Evolutionary conservation across 2,797 vertebrate genomes (phyloP).

Genomic region (Gephyroberyx darwinii): DNA sequence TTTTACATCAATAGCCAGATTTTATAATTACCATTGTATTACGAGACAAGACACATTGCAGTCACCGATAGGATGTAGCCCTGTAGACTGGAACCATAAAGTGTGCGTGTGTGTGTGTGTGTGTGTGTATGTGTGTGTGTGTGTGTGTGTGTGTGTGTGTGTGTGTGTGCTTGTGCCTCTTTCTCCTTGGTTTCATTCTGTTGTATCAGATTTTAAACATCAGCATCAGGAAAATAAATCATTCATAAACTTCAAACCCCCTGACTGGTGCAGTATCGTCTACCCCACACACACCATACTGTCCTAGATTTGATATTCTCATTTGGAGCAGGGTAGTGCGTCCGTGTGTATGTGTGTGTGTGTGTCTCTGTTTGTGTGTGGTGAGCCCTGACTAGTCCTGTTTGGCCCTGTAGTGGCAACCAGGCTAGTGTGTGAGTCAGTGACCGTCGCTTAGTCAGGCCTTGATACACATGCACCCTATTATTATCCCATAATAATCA

Average conservation of each 20-base stretch:
- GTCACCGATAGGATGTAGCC: too few relatives aligned
- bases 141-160: background rate
- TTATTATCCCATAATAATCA: slow-evolving; percentile 3
- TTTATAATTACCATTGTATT: background rate
- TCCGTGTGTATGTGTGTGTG: too few relatives aligned
- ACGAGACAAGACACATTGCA: slow-evolving; percentile 15
- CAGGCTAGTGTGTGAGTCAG: too few relatives aligned
- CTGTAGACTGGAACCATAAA: background rate
- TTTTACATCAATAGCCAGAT: background rate
- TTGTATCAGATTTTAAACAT: slow-evolving; percentile 40
- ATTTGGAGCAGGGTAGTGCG: too few relatives aligned
- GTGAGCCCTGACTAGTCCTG: background rate
- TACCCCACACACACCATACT: slow-evolving; percentile 12
- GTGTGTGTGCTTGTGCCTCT: background rate
- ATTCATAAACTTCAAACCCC: slow-evolving; percentile 49
- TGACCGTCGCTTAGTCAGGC: too few relatives aligned
- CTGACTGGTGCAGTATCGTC: slow-evolving; percentile 47
- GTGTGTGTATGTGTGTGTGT: slow-evolving; percentile 5
- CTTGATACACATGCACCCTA: background rate
- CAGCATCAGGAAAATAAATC: slow-evolving; percentile 56
- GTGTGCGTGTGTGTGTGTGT: background rate
- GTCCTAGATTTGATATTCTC: background rate
- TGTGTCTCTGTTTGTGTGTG: too few relatives aligned
- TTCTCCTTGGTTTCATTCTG: slow-evolving; percentile 27
- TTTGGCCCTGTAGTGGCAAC: background rate